Conservation (phyloP, 1,140 invertebrate species). For the Diploscapter pachys region DNA sequence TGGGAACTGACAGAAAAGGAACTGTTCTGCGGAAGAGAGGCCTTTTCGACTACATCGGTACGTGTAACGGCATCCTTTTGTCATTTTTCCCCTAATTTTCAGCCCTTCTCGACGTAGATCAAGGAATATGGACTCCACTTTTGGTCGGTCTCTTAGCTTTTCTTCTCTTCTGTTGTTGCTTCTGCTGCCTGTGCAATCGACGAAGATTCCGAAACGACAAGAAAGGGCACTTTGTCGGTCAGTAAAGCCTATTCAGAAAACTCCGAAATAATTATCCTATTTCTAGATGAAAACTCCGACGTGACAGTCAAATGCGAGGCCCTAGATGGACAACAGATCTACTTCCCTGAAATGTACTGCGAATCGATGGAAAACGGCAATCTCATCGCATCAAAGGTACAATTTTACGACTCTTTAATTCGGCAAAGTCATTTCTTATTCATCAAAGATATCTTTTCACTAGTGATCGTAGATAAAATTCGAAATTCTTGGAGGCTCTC, state of each 20-base stretch:
- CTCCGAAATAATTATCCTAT: not conserved
- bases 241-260: slow-evolving; percentile 13
- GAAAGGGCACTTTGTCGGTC: slow-evolving; percentile 22
- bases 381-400: slow-evolving; percentile 27
- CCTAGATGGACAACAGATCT: slow-evolving; percentile 36
- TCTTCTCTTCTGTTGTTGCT: slow-evolving; percentile 23
- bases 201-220: slow-evolving; percentile 6
- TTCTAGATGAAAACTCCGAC: slow-evolving; percentile 44
- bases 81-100: slow-evolving; percentile 3
- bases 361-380: slow-evolving; percentile 32
- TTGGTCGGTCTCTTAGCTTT: slow-evolving; percentile 18
- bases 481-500: no score
- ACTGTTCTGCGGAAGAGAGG: slow-evolving; percentile 29
- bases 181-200: slow-evolving; percentile 14
- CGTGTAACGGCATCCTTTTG: not conserved
- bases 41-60: slow-evolving; percentile 22
- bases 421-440: no score
- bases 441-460: no score
- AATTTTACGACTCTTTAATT: not conserved
- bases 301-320: slow-evolving; percentile 47
- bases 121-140: slow-evolving; percentile 10
- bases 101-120: slow-evolving; percentile 17
- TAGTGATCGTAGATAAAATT: no score
- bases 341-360: slow-evolving; percentile 44
- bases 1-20: slow-evolving; percentile 33